Evolutionary conservation across 2,113 vertebrate species (phyloP).

Genomic region (Lates calcarifer): DNA sequence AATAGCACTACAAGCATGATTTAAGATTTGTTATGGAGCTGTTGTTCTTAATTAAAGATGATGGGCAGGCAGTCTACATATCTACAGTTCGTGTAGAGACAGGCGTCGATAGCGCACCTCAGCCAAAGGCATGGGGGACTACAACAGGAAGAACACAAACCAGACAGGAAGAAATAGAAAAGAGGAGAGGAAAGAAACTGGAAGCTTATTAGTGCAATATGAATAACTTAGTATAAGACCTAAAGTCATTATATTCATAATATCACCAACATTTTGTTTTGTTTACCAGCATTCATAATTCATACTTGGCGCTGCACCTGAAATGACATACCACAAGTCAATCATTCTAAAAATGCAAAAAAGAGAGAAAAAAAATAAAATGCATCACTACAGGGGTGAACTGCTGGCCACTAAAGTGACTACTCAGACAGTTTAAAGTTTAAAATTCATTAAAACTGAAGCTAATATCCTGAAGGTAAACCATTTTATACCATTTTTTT

Average conservation of each 20-base stretch:
- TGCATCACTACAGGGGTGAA: not conserved
- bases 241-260: not conserved
- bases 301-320: not conserved
- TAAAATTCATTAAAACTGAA: not conserved
- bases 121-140: slow-evolving; percentile 15
- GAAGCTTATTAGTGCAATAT: not conserved
- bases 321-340: not conserved
- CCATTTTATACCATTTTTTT: not conserved
- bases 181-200: slow-evolving; percentile 1
- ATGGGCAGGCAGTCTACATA: slow-evolving; percentile 54
- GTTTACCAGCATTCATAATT: slow-evolving; percentile 30
- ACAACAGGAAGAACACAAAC: not conserved
- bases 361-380: not conserved
- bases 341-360: slow-evolving; percentile 8
- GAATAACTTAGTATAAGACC: not conserved
- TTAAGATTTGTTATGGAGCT: slow-evolving; percentile 32
- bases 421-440: slow-evolving; percentile 38
- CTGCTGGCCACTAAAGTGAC: not conserved
- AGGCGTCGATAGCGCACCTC: slow-evolving; percentile 41
- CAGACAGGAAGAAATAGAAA: not conserved
- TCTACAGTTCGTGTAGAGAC: slow-evolving; percentile 8
- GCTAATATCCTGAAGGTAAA: not conserved
- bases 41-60: slow-evolving; percentile 47
- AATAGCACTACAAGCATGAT: slow-evolving; percentile 33
- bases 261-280: slow-evolving; percentile 8